Evolutionary conservation across 1,140 invertebrate genomes (phyloP).

Genomic region (Bombus consobrinus): DNA sequence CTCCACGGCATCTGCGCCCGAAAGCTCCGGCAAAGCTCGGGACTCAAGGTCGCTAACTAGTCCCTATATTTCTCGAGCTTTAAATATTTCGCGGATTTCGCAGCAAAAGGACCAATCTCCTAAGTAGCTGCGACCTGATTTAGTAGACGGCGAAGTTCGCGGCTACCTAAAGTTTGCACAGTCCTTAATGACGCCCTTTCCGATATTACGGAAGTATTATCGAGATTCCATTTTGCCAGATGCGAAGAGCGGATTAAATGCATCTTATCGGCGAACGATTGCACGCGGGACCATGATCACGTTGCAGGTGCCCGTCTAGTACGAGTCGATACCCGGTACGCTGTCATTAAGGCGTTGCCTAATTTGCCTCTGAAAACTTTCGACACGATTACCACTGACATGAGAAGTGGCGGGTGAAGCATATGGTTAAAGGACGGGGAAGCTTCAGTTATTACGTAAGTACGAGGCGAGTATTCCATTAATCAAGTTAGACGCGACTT

Average conservation of each 20-base stretch:
- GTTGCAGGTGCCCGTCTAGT: neutral
- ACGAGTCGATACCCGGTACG: neutral
- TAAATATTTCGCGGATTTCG: conserved; percentile 51
- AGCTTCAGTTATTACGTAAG: conserved; percentile 62
- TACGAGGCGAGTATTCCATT: conserved; percentile 69
- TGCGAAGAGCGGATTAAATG: neutral
- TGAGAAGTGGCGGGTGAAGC: conserved; percentile 42
- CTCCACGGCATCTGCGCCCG: conserved; percentile 45
- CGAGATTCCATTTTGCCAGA: neutral
- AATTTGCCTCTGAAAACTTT: conserved; percentile 39
- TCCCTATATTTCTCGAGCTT: conserved; percentile 7
- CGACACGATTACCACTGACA: conserved; percentile 56
- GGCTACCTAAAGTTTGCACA: neutral
- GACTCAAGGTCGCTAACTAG: conserved; percentile 47
- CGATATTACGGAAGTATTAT: conserved; percentile 5
- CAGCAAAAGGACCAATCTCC: conserved; percentile 43
- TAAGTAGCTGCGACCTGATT: conserved; percentile 45
- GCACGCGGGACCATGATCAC: neutral
- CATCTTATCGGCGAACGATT: neutral
- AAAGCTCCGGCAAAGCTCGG: conserved; percentile 11
- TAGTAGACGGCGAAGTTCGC: conserved; percentile 8
- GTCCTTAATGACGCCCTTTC: conserved; percentile 9
- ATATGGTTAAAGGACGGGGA: conserved; percentile 43
- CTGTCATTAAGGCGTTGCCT: neutral
- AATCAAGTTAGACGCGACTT: conserved; percentile 70